A percentile compares a stretch with the other conserved stretches of the same genome.
Conservation (phyloP, 2,888 invertebrate genomes). For the Drosophila prolongata region DNA sequence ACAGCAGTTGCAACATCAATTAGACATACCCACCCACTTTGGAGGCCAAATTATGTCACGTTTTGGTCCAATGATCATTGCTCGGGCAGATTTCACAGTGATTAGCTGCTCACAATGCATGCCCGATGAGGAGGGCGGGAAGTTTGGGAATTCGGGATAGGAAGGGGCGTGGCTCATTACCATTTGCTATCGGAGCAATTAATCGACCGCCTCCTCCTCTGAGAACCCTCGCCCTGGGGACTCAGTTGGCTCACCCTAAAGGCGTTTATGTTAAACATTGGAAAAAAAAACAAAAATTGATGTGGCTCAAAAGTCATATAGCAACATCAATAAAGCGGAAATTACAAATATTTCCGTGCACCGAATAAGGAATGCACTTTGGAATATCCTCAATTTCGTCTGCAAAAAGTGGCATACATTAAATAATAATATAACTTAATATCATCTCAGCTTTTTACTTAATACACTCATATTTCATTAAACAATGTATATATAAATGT, state of each 20-base stretch:
- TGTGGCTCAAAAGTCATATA: conserved; percentile 23
- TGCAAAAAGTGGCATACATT: too few species aligned
- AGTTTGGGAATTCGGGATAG: background rate
- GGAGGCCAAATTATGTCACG: conserved; percentile 69
- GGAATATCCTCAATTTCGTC: too few species aligned
- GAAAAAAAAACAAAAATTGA: conserved; percentile 43
- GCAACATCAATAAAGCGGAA: conserved; percentile 1
- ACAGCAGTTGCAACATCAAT: conserved; percentile 50
- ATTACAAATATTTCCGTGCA: conserved; percentile 4
- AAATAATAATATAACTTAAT: too few species aligned
- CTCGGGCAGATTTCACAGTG: conserved; percentile 66
- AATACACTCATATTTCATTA: too few species aligned
- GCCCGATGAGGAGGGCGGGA: conserved; percentile 25
- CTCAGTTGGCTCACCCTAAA: conserved; percentile 12
- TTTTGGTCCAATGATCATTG: conserved; percentile 65
- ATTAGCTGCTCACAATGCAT: conserved; percentile 72
- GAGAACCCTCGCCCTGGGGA: conserved; percentile 16
- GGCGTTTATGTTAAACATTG: conserved; percentile 26
- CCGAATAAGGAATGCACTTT: conserved; percentile 1
- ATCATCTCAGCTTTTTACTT: too few species aligned
- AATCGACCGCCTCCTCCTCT: conserved; percentile 30
- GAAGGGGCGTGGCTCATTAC: conserved; percentile 40
- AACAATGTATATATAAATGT: too few species aligned
- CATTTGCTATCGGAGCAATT: conserved; percentile 47
- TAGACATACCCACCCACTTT: conserved; percentile 24